A percentile compares a stretch with the other conserved stretches of the same genome.
Conservation (phyloP, 2,797 vertebrate genomes). For the Thunnus albacares region DNA sequence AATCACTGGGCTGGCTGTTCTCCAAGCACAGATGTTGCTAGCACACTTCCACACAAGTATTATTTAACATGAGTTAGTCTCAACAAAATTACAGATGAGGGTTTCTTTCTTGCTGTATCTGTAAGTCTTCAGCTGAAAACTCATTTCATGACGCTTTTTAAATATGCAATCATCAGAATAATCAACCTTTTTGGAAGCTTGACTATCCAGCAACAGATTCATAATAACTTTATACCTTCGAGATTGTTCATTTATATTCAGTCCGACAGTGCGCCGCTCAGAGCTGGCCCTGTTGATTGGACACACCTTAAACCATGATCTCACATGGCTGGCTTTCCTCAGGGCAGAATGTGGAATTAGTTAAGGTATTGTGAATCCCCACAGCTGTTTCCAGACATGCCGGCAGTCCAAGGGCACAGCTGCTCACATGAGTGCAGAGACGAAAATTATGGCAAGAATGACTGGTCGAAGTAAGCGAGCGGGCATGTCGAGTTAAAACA, state of each 20-base stretch:
- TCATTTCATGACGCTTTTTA: neutral
- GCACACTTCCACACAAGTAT: neutral
- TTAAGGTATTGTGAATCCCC: slow-evolving; percentile 83
- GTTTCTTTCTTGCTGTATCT: slow-evolving; percentile 13
- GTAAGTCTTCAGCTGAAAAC: neutral
- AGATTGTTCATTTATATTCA: slow-evolving; percentile 8
- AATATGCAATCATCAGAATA: slow-evolving; percentile 32
- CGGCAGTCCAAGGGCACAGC: slow-evolving; percentile 81
- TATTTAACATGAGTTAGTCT: slow-evolving; percentile 36
- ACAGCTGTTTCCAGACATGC: slow-evolving; percentile 82
- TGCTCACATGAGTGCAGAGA: slow-evolving; percentile 73
- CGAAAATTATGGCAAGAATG: slow-evolving; percentile 59
- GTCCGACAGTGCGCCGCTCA: slow-evolving; percentile 23
- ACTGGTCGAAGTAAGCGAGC: slow-evolving; percentile 41
- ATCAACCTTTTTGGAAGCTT: slow-evolving; percentile 45
- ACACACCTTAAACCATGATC: slow-evolving; percentile 83
- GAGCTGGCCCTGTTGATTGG: slow-evolving; percentile 71
- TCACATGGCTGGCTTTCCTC: slow-evolving; percentile 78
- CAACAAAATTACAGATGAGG: slow-evolving; percentile 9
- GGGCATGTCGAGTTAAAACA: slow-evolving; percentile 45
- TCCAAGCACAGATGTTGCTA: slow-evolving; percentile 23
- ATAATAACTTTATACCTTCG: neutral
- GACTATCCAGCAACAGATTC: slow-evolving; percentile 6
- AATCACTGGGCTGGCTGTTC: slow-evolving; percentile 41
- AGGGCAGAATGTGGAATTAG: slow-evolving; percentile 80